phyloP scores from a whole-genome alignment of 2,113 vertebrate species.

The Lanius ludovicianus region DNA sequence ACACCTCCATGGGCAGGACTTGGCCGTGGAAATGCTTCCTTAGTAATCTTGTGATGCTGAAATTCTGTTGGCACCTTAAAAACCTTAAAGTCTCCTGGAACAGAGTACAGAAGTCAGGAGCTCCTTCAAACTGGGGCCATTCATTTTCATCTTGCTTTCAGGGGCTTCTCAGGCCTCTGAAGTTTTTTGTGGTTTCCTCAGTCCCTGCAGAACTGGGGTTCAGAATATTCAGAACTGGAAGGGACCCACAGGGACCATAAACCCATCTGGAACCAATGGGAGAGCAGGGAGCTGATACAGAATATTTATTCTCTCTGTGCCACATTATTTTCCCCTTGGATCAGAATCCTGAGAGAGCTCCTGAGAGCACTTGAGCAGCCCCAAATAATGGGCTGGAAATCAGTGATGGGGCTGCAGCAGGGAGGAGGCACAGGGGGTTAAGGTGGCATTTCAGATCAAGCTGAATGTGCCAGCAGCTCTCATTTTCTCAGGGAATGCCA shows the following conservation, averaged over 20 bases:
- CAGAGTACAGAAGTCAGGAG: not conserved
- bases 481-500: not conserved
- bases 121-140: not conserved
- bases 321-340: not conserved
- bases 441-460: not conserved
- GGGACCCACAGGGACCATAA: not conserved
- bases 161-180: not conserved
- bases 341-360: not conserved
- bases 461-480: not conserved
- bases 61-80: not conserved
- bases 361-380: not conserved
- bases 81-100: not conserved
- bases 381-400: not conserved
- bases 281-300: not conserved
- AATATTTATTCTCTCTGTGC: not conserved
- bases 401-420: not conserved
- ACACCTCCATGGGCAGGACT: not conserved
- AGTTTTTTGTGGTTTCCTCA: not conserved
- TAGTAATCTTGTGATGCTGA: not conserved
- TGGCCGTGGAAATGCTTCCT: not conserved
- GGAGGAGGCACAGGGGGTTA: not conserved
- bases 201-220: not conserved
- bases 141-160: not conserved
- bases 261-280: not conserved
- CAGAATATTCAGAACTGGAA: not conserved